Evolutionary conservation across 2,113 vertebrate species (phyloP), one percentile per base, ranked within the genome.

Genomic region (Hippolais icterina): DNA sequence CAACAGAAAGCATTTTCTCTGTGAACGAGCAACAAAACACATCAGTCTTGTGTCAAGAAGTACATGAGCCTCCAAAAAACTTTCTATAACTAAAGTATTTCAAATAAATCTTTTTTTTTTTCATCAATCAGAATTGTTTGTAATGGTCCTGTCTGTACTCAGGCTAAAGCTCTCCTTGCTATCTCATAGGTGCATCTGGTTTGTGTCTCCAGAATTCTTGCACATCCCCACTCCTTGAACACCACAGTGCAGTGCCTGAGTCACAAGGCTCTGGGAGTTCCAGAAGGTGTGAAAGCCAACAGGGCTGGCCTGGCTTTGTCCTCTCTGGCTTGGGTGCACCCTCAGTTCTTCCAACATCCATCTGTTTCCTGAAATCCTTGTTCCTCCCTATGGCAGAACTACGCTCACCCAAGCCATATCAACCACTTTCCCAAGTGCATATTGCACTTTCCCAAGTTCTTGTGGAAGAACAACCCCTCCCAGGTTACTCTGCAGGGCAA

Each of bases 321-420:
- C n/a, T 46, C 15, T 50, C 39, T n/a, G 42, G 33, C 60, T 78
- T 59, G 19, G 50, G 46, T 64, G 60, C 10, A 44, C 16, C 35
- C 44, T 69, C 76, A 74, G 22, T 25, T 37, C 35, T 46, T 69
- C 41, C 31, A 74, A 85, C 64, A 64, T 23, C 44, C 49, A 33
- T n/a, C 28, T 60, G 12, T 50, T 78, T 41, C 44, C 19, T 41
- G 44, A 68, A 84, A 60, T 56, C 57, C 14, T 44, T 29, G 18
- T 9, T 44, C 66, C 56, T 56, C 39, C 46, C 71, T 42, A 1
- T 11, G 28, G 29, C 7, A 37, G 31, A 46, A 11, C 59, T 12
- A 31, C 1, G 2, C 28, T 87, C 0, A 0, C 33, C 54, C 53
- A 37, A 72, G 31, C n/a, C 49, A 11, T 10, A 56, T 12, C 37